Conservation (phyloP, 2,797 vertebrate species). For the Eupleurogrammus muticus region DNA sequence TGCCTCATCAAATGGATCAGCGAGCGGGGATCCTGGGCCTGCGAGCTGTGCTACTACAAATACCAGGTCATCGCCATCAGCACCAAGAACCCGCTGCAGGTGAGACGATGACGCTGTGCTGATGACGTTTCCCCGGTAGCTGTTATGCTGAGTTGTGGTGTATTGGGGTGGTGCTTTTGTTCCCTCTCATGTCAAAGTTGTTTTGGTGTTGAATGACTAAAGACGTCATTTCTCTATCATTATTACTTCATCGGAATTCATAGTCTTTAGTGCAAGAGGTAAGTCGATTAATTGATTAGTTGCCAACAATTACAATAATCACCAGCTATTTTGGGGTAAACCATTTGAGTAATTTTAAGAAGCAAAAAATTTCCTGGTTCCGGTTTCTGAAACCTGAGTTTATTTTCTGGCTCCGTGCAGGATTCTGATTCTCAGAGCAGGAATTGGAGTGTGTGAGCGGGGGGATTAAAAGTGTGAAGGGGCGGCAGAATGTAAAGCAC, state of each 20-base stretch:
- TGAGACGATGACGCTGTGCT: slow-evolving; percentile 66
- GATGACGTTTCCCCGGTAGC: neutral
- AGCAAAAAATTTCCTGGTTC: no score
- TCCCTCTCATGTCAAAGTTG: slow-evolving; percentile 24
- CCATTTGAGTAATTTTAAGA: no score
- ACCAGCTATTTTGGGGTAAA: no score
- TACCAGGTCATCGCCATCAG: slow-evolving; percentile 99
- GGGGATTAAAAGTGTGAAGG: slow-evolving; percentile 1
- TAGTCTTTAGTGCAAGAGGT: neutral
- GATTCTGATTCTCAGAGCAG: neutral
- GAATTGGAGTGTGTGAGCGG: neutral
- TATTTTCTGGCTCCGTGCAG: neutral
- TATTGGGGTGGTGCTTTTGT: slow-evolving; percentile 1
- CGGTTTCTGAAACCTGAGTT: no score
- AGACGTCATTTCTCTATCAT: neutral
- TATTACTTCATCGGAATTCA: slow-evolving; percentile 17
- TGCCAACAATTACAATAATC: no score
- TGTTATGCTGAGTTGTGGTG: neutral
- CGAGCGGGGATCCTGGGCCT: slow-evolving; percentile 98
- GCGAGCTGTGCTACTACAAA: slow-evolving; percentile 99
- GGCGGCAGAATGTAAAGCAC: neutral
- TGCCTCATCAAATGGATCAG: slow-evolving; percentile 99
- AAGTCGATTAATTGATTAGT: no score
- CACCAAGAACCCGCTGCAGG: slow-evolving; percentile 99
- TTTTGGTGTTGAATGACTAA: slow-evolving; percentile 5